A percentile compares a stretch with the other conserved stretches of the same genome.
phyloP scores from a whole-genome alignment of 2,113 vertebrate species.

The Struthio camelus region DNA sequence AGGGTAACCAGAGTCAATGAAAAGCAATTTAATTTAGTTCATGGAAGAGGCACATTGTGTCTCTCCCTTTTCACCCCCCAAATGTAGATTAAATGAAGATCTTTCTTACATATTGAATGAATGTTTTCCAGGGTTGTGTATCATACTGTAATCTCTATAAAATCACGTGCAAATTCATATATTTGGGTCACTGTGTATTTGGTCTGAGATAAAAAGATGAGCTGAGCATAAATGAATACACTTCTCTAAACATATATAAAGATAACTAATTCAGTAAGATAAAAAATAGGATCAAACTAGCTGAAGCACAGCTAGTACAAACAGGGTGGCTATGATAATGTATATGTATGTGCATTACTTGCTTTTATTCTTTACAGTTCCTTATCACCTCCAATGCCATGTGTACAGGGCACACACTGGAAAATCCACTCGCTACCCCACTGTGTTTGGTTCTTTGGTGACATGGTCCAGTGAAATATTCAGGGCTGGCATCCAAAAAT shows the following conservation, averaged over 20 bases:
- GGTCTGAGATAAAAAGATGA: not conserved
- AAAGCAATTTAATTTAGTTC: conserved; percentile 38
- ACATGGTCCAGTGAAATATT: not conserved
- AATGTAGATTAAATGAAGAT: not conserved
- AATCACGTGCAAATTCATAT: not conserved
- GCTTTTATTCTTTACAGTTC: not conserved
- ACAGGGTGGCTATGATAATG: not conserved
- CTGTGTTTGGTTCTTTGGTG: not conserved
- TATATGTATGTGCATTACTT: not conserved
- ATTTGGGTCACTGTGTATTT: conserved; percentile 6
- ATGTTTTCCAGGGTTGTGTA: not conserved
- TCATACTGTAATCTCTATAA: not conserved
- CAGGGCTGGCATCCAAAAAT: not conserved
- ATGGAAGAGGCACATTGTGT: not conserved
- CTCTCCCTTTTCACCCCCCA: not conserved
- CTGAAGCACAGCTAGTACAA: not conserved
- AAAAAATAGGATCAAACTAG: not conserved
- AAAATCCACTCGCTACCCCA: not conserved
- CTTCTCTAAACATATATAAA: not conserved
- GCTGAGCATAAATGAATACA: not conserved
- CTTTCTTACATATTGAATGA: not conserved
- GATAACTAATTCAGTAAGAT: not conserved
- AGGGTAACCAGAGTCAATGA: conserved; percentile 38
- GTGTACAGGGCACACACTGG: not conserved
- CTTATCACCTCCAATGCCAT: not conserved